phyloP scores from a whole-genome alignment of 2,888 invertebrate species.

The Caenorhabditis sp. region DNA sequence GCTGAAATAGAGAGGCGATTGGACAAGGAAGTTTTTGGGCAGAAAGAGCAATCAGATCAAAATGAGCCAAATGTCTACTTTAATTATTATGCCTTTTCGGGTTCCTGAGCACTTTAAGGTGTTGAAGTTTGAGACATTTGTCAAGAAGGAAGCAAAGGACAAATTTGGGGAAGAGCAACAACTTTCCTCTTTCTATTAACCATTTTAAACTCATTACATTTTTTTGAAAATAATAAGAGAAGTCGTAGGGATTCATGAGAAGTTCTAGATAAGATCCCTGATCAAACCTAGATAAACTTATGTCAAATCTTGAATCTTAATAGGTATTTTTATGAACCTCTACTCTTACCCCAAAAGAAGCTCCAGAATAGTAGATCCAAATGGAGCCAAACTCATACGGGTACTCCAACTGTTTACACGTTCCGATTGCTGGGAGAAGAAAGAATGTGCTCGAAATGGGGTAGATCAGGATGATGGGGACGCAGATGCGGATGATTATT shows the following conservation, averaged over 20 bases:
- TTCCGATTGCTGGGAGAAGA: slow-evolving; percentile 43
- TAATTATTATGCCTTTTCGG: background rate
- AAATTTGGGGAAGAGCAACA: too few relatives aligned
- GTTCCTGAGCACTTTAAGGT: slow-evolving; percentile 4
- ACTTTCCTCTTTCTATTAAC: background rate
- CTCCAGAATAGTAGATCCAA: slow-evolving; percentile 22
- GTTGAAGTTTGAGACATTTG: background rate
- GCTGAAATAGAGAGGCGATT: slow-evolving; percentile 1
- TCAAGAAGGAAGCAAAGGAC: too few relatives aligned
- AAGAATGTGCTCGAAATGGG: slow-evolving; percentile 40
- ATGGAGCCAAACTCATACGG: slow-evolving; percentile 48
- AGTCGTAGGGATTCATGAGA: too few relatives aligned
- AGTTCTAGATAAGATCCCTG: too few relatives aligned
- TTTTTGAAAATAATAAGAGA: too few relatives aligned
- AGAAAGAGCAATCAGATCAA: background rate
- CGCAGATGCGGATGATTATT: slow-evolving; percentile 4
- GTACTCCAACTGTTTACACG: slow-evolving; percentile 29
- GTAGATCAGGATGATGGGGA: slow-evolving; percentile 30
- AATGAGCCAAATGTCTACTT: background rate
- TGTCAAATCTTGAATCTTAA: too few relatives aligned
- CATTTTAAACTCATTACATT: background rate
- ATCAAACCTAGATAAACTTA: too few relatives aligned
- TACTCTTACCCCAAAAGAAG: slow-evolving; percentile 10
- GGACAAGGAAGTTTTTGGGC: background rate
- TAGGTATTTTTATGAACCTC: too few relatives aligned